Evolutionary conservation across 2,113 vertebrate genomes (phyloP), one percentile per base, ranked within the genome.

Genomic region (Cepphus grylle): DNA sequence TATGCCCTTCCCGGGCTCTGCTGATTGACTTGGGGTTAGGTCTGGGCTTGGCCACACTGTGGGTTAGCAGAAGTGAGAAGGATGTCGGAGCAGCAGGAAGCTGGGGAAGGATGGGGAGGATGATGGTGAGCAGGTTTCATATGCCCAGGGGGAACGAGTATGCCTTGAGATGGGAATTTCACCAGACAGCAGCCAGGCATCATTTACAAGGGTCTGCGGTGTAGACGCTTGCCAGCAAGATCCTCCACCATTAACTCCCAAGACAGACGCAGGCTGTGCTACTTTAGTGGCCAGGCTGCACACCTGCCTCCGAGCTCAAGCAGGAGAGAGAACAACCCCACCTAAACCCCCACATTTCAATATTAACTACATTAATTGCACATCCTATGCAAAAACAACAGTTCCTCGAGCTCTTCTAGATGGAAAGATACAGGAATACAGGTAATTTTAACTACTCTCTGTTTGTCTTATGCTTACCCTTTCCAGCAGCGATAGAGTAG

Each of bases 401-500:
- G 45, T n/a, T 93, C 34, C 47, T 72, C 65, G 55, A 81, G 53
- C 66, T 55, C 80, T 88, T 59, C 50, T 42, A 25, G 36, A 56
- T 59, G 34, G 74, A 74, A 81, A 81, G 12, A 62, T 19, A 25
- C 7, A 45, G 1, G 30, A 89, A 56, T 19, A 43, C 32, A 82
- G 49, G 23, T 22, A 1, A 73, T 76, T 74, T 47, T 76, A 80
- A 80, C 40, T 16, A 86, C 20, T 32, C 25, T 94, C 55, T 90
- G 43, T 58, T 40, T 21, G 27, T 77, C 85, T 85, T 65, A 29
- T 30, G 95, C 99, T 98, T 98, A 99, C 99, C 98, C 99, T 98
- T 98, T 99, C 99, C 92, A 99, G 98, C 78, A 99, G 98, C 0
- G 99, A 99, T 30, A 99, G 96, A 27, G 99, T 99, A 73, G 99